phyloP scores from a whole-genome alignment of 2,888 invertebrate species.

The Archaeoteleia sp. region DNA sequence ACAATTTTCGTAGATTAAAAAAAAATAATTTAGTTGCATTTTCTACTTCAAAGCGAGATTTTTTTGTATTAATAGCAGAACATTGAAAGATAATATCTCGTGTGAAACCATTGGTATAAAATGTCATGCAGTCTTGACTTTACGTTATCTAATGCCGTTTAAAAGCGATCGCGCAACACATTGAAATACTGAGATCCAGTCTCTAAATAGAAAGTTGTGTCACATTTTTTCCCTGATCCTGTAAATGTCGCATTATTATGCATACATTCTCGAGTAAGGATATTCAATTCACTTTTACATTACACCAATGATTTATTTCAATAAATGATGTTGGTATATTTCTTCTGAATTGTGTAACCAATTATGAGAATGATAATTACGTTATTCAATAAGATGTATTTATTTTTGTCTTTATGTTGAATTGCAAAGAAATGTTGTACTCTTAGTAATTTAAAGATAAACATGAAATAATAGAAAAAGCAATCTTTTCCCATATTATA shows the following conservation, averaged over 20 bases:
- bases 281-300: conserved; percentile 5
- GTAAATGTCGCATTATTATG: conserved; percentile 61
- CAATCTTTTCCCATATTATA: too few species aligned
- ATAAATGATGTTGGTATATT: conserved; percentile 14
- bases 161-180: conserved; percentile 29
- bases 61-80: neutral
- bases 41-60: conserved; percentile 7
- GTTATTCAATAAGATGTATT: neutral
- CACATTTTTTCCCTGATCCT: conserved; percentile 41
- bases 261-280: conserved; percentile 28
- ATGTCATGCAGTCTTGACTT: conserved; percentile 35
- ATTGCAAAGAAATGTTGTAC: neutral
- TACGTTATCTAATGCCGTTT: conserved; percentile 37
- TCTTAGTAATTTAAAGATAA: too few species aligned
- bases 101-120: conserved; percentile 21
- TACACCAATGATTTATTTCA: conserved; percentile 10
- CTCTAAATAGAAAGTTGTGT: conserved; percentile 55
- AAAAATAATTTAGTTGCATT: conserved; percentile 32
- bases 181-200: conserved; percentile 33
- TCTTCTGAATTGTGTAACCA: neutral
- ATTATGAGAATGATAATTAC: neutral
- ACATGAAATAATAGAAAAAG: too few species aligned
- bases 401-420: conserved; percentile 2
- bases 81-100: conserved; percentile 2
- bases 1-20: conserved; percentile 11